Evolutionary conservation across 1,140 invertebrate species (phyloP), one percentile per base, ranked within the genome.

Genomic region (Branchinecta lindahli): DNA sequence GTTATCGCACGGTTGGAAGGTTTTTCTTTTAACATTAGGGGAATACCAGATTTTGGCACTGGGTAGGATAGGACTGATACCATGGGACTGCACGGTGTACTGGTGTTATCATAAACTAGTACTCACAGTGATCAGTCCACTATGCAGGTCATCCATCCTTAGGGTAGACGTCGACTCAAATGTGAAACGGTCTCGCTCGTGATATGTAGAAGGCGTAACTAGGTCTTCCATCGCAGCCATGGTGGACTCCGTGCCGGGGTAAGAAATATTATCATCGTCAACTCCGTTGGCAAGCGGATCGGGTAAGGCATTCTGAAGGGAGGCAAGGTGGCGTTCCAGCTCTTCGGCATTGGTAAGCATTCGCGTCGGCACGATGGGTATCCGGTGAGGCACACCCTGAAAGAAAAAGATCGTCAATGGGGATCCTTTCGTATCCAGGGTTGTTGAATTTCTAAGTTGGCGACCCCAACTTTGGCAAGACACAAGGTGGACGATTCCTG

Each of bases 341-440:
- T 92, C 90, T 74, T 88, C 87, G 2, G 90, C 88, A 78, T 94
- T 91, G 46, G 86, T 86, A 45, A 96, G 83, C 20, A 94, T 83
- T 75, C 88, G 87, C 2, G 89, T 91, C 65, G 89, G 89, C 8
- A 92, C 88, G 70, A 92, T 87, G 8, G 89, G 89, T 8, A 88
- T 89, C 75, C 85, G 84, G 72, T 85, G 87, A 21, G 84, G 85
- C 46, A 89, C 78, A 3, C 85, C 84, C 84, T 89, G 77, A 21
- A 76, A 76, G 76, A 75, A 72, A 72, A 68, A 10, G 73, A 75
- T 33, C 33, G 33, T 1, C 33, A 33, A 72, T 33, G 33, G 33
- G 1, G 33, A 33, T 33, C 33, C 33, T 33, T 33, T 5, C 33
- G 33, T 33, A 33, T 33, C 33, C 33, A 33, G 33, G 33, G 33